Percentiles rank a stretch among this genome's conserved stretches.
Evolutionary conservation across 2,113 vertebrate species (phyloP).

Genomic region (Silurus meridionalis): DNA sequence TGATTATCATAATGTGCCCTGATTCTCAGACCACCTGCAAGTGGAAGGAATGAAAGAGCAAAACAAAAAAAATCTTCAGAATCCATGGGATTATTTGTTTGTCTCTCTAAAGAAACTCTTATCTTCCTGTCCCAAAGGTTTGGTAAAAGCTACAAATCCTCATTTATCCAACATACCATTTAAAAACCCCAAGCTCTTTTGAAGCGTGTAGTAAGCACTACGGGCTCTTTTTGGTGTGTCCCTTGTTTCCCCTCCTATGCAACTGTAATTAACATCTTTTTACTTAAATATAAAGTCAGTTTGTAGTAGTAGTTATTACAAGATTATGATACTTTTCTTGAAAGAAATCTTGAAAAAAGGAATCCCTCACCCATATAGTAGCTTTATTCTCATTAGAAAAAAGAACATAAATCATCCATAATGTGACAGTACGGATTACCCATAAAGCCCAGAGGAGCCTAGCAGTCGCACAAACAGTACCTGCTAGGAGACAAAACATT

Average conservation of each 20-base stretch:
- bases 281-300: neutral
- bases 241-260: neutral
- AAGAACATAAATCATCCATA: slow-evolving; percentile 15
- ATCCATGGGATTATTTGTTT: neutral
- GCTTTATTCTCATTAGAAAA: slow-evolving; percentile 9
- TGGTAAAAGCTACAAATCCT: neutral
- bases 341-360: neutral
- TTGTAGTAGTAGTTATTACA: neutral
- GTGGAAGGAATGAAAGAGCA: neutral
- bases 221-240: neutral
- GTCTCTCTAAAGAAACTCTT: neutral
- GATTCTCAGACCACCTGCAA: neutral
- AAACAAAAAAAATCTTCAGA: neutral
- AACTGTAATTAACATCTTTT: neutral
- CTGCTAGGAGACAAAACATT: slow-evolving; percentile 33
- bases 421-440: slow-evolving; percentile 37
- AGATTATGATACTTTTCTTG: neutral
- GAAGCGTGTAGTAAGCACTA: neutral
- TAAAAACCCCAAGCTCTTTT: neutral
- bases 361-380: slow-evolving; percentile 3
- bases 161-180: neutral
- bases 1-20: too few relatives aligned
- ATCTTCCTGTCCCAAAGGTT: neutral
- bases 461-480: slow-evolving; percentile 24
- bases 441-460: slow-evolving; percentile 33